Conservation (phyloP, 2,113 vertebrate genomes). For the Macrotis lagotis region DNA sequence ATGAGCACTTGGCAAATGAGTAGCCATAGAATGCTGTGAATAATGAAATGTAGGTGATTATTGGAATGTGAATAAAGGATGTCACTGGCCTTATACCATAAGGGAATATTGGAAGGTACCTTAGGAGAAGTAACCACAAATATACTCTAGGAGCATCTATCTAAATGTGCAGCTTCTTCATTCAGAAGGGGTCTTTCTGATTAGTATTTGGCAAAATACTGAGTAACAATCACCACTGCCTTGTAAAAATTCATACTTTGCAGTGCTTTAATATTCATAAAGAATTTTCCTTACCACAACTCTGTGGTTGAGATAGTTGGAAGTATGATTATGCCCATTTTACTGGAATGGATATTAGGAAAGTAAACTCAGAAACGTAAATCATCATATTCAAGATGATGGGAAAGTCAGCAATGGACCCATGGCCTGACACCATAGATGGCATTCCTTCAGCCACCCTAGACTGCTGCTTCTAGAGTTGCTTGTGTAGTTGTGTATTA, state of each 20-base stretch:
- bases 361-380: neutral
- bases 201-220: constrained; percentile 6
- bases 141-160: constrained; percentile 3
- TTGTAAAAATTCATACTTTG: neutral
- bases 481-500: constrained; percentile 88
- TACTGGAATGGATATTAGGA: neutral
- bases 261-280: neutral
- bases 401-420: neutral
- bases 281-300: neutral
- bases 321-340: neutral
- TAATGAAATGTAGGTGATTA: neutral
- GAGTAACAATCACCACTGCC: neutral
- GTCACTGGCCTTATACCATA: neutral
- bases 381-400: neutral
- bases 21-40: neutral
- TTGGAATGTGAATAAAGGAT: neutral
- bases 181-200: neutral
- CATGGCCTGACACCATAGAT: neutral
- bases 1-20: constrained; percentile 9
- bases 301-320: neutral
- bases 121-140: neutral
- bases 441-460: neutral
- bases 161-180: constrained; percentile 21
- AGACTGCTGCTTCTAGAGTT: constrained; percentile 9
- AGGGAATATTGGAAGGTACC: neutral